Evolutionary conservation across 2,888 invertebrate species (phyloP).

Genomic region (Galerucella calmariensis): DNA sequence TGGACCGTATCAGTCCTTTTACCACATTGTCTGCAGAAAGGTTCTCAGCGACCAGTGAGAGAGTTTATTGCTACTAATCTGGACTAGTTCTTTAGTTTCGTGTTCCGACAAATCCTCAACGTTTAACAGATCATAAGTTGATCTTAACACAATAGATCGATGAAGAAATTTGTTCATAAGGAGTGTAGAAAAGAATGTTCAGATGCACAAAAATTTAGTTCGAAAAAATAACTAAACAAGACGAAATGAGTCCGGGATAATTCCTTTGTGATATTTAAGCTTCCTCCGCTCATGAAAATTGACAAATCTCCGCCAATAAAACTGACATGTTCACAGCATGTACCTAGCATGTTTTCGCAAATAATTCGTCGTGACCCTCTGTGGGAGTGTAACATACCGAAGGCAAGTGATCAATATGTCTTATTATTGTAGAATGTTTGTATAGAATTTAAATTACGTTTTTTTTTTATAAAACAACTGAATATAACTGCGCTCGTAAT

Average conservation of each 20-base stretch:
- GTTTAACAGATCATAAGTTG: too few species aligned
- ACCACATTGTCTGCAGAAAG: too few species aligned
- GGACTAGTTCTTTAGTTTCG: too few species aligned
- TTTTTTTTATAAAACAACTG: conserved; percentile 24
- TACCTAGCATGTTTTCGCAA: conserved; percentile 16
- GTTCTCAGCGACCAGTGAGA: too few species aligned
- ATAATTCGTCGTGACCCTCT: conserved; percentile 25
- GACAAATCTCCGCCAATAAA: conserved; percentile 31
- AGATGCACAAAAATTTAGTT: too few species aligned
- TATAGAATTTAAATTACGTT: conserved; percentile 47
- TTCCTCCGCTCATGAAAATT: conserved; percentile 13
- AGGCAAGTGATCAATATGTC: conserved; percentile 48
- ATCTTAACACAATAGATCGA: too few species aligned
- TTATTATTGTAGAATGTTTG: conserved; percentile 46
- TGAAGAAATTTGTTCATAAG: too few species aligned
- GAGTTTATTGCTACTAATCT: too few species aligned
- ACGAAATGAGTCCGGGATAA: neutral
- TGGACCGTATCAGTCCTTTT: too few species aligned
- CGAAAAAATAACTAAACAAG: too few species aligned
- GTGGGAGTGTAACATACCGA: conserved; percentile 38
- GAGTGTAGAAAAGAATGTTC: too few species aligned
- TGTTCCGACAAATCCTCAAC: too few species aligned
- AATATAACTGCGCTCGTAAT: neutral
- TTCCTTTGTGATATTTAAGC: neutral
- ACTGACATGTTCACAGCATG: conserved; percentile 29